Percentiles rank a stretch among this genome's conserved stretches.
phyloP scores from a whole-genome alignment of 2,888 invertebrate species.

The Norana najaformis region DNA sequence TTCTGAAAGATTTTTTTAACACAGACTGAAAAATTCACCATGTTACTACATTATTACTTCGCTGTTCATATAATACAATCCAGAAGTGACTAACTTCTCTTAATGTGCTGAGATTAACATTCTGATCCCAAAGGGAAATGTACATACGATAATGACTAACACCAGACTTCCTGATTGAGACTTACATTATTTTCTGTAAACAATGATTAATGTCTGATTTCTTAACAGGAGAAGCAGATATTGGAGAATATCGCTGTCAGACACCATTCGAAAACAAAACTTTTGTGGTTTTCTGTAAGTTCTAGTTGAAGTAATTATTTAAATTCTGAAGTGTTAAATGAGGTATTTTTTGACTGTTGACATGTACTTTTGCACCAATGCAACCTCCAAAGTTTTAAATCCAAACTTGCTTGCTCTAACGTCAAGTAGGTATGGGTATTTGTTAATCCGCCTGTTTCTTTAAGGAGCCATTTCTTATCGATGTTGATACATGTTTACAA shows the following conservation, averaged over 20 bases:
- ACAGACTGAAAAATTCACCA: not conserved
- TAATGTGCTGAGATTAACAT: not conserved
- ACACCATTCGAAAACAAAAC: not conserved
- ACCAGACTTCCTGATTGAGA: not conserved
- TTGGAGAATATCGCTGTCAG: slow-evolving; percentile 30
- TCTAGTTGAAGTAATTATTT: not conserved
- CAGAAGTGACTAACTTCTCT: not conserved
- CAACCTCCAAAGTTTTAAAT: not conserved
- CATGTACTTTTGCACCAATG: not conserved
- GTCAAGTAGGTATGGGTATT: not conserved
- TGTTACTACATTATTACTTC: not conserved
- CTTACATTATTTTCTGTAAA: not conserved
- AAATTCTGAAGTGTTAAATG: not conserved
- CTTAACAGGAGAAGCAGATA: slow-evolving; percentile 29
- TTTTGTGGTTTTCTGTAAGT: slow-evolving; percentile 27
- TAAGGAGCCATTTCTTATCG: not conserved
- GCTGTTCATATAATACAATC: not conserved
- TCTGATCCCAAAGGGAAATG: not conserved
- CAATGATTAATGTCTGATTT: not conserved
- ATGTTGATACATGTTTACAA: not conserved
- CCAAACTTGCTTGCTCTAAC: not conserved
- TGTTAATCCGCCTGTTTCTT: not conserved
- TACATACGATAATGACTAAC: too few species aligned
- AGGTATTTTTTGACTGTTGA: not conserved
- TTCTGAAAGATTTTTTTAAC: not conserved